phyloP scores from a whole-genome alignment of 2,888 invertebrate genomes.

The Pandemis cinnamomeana region DNA sequence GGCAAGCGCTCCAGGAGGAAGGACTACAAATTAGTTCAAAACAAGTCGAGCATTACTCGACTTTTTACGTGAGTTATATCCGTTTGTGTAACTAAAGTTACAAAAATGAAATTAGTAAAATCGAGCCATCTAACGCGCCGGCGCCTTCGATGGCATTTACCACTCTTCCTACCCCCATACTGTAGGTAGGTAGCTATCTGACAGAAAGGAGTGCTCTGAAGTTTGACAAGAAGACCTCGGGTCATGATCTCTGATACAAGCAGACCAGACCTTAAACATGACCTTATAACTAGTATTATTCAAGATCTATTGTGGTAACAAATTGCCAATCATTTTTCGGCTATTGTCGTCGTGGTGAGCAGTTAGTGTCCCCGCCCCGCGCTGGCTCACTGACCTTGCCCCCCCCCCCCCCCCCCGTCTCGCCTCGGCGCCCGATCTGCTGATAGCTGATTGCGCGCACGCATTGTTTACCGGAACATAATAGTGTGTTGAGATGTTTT shows the following conservation, averaged over 20 bases:
- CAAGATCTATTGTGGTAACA: background rate
- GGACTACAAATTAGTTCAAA: too few relatives aligned
- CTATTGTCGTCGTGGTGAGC: background rate
- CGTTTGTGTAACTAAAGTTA: too few relatives aligned
- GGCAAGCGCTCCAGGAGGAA: too few relatives aligned
- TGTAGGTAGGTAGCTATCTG: too few relatives aligned
- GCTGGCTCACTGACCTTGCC: conserved; percentile 12
- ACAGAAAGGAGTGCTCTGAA: too few relatives aligned
- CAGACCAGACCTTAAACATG: background rate
- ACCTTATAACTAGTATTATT: background rate
- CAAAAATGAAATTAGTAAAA: too few relatives aligned
- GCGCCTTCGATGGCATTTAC: too few relatives aligned
- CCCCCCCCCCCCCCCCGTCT: conserved; percentile 2
- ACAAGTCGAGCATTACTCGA: too few relatives aligned
- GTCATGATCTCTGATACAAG: background rate
- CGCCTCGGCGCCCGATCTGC: conserved; percentile 13
- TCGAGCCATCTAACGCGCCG: too few relatives aligned
- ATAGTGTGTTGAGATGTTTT: conserved; percentile 25
- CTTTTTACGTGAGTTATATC: too few relatives aligned
- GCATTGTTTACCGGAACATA: conserved; percentile 31
- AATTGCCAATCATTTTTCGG: background rate
- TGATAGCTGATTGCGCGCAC: conserved; percentile 25
- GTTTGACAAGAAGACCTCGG: background rate
- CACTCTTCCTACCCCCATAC: too few relatives aligned
- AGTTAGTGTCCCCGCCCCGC: background rate